Evolutionary conservation across 37 sponge, comb jelly and placozoan species (phyloP), one percentile per base, ranked within the genome.

Genomic region (Beroe ovata): DNA sequence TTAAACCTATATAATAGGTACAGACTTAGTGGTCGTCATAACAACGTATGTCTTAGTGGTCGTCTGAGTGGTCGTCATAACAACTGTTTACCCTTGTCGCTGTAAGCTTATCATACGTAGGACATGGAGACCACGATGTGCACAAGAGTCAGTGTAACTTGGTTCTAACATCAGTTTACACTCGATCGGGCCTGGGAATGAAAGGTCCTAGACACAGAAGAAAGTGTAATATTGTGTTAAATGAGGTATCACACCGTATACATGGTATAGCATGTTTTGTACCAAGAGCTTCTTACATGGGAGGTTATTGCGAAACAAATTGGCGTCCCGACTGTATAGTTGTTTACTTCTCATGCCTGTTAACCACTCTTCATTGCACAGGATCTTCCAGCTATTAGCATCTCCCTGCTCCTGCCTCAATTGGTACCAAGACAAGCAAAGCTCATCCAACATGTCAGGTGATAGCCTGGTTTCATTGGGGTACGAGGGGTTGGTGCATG

Each of bases 111-210:
- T n/a, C 23, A 77, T 14, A 23, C 20, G 42, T 40, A 77, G 36
- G 2, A 39, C 21, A 26, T 40, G 84, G 1, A 77, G 54, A 42
- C 84, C 84, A 19, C 11, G 54, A 39, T n/a, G n/a, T n/a, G 84
- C 54, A 77, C 47, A 8, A 8, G 84, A 54, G 23, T 77, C 47
- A 22, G 84, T 77, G 47, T 38, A 4, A 40, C 38, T 36, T 20
- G 54, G 54, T n/a, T 77, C 84, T 54, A 77, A 54, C 23, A 77
- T 16, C 54, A 77, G 47, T 29, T 77, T 77, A 77, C 84, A 77
- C 54, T 77, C 84, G 6, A 77, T 77, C 47, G 84, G 84, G 20
- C 42, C 84, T 77, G 28, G n/a, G n/a, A n/a, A n/a, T n/a, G n/a
- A n/a, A n/a, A n/a, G n/a, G n/a, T n/a, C n/a, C n/a, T n/a, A n/a